Conservation (phyloP, 92 coral and sea anemone genomes). For the Epizoanthus rinbou region DNA sequence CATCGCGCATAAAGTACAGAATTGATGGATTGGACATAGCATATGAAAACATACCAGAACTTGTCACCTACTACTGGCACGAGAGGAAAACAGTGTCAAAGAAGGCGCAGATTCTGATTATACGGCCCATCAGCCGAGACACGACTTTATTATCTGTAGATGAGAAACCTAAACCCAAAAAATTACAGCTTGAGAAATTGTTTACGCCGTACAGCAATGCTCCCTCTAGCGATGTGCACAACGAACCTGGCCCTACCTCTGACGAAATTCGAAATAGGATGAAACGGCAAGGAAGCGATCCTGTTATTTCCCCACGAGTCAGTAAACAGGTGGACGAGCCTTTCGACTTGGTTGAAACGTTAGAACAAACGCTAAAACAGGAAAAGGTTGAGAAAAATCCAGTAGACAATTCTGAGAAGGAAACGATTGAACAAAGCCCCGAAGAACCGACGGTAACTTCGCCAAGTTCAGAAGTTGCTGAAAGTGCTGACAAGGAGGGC, state of each 20-base stretch:
- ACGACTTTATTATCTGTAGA: constrained; percentile 78
- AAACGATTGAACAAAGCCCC: neutral
- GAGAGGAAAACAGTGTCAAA: constrained; percentile 75
- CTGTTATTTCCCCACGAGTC: constrained; percentile 51
- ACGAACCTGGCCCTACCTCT: constrained; percentile 13
- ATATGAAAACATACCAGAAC: constrained; percentile 83
- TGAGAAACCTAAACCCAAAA: constrained; percentile 50
- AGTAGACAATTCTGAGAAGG: neutral
- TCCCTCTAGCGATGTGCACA: constrained; percentile 47
- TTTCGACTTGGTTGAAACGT: constrained; percentile 1
- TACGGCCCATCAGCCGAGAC: constrained; percentile 89
- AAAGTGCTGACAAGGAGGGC: neutral
- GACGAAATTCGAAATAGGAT: constrained; percentile 29
- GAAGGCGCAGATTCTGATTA: constrained; percentile 64
- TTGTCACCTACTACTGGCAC: constrained; percentile 70
- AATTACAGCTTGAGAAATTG: constrained; percentile 25
- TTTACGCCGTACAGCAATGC: constrained; percentile 51
- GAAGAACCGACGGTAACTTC: constrained; percentile 9
- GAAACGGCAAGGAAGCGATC: constrained; percentile 63
- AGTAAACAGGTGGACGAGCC: constrained; percentile 43
- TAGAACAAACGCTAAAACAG: neutral
- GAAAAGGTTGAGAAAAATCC: neutral
- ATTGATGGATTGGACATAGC: constrained; percentile 71
- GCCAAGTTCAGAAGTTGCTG: neutral
- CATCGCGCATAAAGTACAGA: constrained; percentile 85